These are phyloP conservation scores for Coreius guichenoti DNA, from an alignment of 2,797 vertebrate genomes.

Conservation along the genomic window DNA sequence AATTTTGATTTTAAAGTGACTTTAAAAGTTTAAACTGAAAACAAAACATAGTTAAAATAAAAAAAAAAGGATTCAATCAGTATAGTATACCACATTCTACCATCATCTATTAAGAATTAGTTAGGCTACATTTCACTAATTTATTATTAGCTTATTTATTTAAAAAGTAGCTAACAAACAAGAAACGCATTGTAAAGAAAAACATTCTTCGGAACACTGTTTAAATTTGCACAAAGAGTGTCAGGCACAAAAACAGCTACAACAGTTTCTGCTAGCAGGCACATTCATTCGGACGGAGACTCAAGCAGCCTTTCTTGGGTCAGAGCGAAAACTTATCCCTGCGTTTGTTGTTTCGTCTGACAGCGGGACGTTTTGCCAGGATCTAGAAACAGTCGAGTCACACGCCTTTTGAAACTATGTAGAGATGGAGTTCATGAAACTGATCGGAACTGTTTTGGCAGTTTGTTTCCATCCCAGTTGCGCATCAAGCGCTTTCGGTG, in stretches of 20 bases:
- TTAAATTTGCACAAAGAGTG: neutral
- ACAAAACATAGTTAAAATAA: neutral
- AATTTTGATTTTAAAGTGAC: neutral
- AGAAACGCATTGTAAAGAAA: neutral
- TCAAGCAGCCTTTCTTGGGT: neutral
- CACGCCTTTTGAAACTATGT: constrained; percentile 71
- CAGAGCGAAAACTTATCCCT: constrained; percentile 27
- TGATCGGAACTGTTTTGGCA: constrained; percentile 77
- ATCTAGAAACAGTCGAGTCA: neutral
- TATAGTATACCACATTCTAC: neutral
- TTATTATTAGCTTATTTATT: neutral
- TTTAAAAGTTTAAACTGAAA: neutral
- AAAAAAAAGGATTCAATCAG: neutral
- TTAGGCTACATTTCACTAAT: neutral
- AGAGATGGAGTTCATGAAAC: constrained; percentile 81
- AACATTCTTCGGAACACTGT: neutral
- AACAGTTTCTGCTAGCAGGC: neutral
- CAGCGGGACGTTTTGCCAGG: constrained; percentile 6
- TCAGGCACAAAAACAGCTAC: neutral
- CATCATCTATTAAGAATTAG: too few relatives aligned
- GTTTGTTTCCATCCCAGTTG: constrained; percentile 75
- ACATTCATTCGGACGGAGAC: constrained; percentile 6
- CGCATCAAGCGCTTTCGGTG: constrained; percentile 72
- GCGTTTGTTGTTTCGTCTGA: constrained; percentile 2
- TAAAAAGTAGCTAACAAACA: neutral